Evolutionary conservation across 2,888 invertebrate species (phyloP).

Genomic region (Maniola hyperantus): DNA sequence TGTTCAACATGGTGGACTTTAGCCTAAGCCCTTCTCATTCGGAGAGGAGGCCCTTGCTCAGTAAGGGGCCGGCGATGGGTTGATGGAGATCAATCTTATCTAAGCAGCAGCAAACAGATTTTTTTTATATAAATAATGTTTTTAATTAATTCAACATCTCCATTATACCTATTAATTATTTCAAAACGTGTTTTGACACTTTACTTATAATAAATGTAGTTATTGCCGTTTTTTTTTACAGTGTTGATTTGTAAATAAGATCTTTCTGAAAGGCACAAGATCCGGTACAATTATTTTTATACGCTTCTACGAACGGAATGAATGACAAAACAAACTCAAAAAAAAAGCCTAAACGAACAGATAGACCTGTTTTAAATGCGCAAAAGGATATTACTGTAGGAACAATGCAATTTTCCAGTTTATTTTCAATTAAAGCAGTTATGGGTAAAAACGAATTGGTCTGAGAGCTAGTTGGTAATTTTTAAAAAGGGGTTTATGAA

Average conservation of each 20-base stretch:
- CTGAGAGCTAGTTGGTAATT: background rate
- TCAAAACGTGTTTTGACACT: background rate
- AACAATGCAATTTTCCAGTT: too few species aligned
- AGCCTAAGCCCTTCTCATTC: too few species aligned
- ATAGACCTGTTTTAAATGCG: background rate
- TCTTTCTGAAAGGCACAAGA: background rate
- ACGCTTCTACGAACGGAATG: constrained; percentile 1
- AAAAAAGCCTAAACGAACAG: constrained; percentile 6
- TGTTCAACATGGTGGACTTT: too few species aligned
- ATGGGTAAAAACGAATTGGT: background rate
- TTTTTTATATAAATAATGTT: too few species aligned
- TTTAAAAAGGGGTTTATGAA: background rate
- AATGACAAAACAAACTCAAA: constrained; percentile 13
- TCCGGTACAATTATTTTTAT: constrained; percentile 1
- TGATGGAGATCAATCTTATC: too few species aligned
- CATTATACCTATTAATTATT: background rate
- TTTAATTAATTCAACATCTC: background rate
- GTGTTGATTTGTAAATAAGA: background rate
- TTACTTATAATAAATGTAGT: background rate
- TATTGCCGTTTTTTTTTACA: background rate
- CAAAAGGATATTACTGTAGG: constrained; percentile 10
- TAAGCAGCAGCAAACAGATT: too few species aligned
- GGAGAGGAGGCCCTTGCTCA: too few species aligned
- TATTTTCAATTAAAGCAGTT: constrained; percentile 6
- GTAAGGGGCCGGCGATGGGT: too few species aligned